Evolutionary conservation across 1,140 invertebrate genomes (phyloP).

Genomic region (Calliphora vicina): DNA sequence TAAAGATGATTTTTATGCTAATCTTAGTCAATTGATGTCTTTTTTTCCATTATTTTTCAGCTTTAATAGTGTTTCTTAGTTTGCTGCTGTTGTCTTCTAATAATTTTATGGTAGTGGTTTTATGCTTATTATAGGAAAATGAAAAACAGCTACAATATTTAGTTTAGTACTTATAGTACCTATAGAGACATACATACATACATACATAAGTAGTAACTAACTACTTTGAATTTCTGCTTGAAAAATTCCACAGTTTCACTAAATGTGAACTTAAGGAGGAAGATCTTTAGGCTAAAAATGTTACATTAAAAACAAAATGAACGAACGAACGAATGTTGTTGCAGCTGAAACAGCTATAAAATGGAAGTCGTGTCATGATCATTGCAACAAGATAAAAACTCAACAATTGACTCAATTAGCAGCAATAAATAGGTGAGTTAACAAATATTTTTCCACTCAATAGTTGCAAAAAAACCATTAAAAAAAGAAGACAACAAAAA

Average conservation of each 20-base stretch:
- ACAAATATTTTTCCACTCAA: constrained; percentile 21
- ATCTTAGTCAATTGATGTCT: constrained; percentile 17
- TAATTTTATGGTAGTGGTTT: constrained; percentile 14
- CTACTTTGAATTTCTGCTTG: constrained; percentile 8
- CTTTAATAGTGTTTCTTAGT: background rate
- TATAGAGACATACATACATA: too few species aligned
- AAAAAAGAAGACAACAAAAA: too few species aligned
- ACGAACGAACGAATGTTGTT: background rate
- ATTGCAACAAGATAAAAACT: constrained; percentile 12
- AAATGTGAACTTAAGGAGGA: background rate
- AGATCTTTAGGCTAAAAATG: constrained; percentile 7
- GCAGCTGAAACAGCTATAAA: background rate
- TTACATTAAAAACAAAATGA: background rate
- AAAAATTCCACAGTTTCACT: background rate
- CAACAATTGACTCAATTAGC: constrained; percentile 32
- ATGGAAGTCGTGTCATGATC: constrained; percentile 12
- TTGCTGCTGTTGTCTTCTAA: background rate
- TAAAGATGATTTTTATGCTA: constrained; percentile 9
- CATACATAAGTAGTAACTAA: too few species aligned
- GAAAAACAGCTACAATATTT: background rate
- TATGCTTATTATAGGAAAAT: background rate
- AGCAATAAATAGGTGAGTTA: constrained; percentile 33
- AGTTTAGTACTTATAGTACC: too few species aligned
- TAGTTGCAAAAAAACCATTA: background rate
- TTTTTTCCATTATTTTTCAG: background rate